Evolutionary conservation across 2,797 vertebrate species (phyloP), one percentile per base, ranked within the genome.

Genomic region (Sebastes hubbsi): DNA sequence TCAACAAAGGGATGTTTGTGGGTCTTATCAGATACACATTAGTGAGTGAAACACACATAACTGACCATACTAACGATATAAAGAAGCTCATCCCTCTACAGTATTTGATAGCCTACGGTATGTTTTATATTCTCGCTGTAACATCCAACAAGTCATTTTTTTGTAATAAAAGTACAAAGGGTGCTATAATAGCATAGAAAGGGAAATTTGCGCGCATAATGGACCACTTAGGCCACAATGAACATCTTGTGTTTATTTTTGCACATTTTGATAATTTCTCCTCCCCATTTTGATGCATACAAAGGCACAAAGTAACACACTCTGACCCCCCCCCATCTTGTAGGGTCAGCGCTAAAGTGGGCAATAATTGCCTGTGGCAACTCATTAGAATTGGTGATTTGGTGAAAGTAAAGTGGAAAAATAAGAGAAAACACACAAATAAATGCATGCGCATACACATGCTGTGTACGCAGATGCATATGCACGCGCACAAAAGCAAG

Each of bases 361-460:
- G 93, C 91, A 91, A 93, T 95, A 95, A 96, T 95, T 94, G 93
- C 93, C 92, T 76, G 88, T 92, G 92, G 93, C 93, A 92, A 95
- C 91, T 94, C 94, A 95, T 95, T 95, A 94, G 93, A 94, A 95
- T 92, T 95, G 92, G 91, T 94, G 91, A 95, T 95, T 94, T 92
- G 90, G 90, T 82, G 65, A 92, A 91, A 94, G 88, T 87, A 90
- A 92, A 92, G 91, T 81, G 77, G 77, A 85, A 91, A 92, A 91
- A 91, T 77, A 84, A 87, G 75, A 82, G 71, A 84, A 88, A 88
- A 85, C 71, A 88, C 78, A 89, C 87, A 89, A 75, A 87, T 82
- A 87, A 72, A 82, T 55, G 54, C 58, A 68, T 32, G 63, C 73
- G 6, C 63, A 38, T 18, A 81, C 72, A 88, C 72, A 78, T 38